A percentile compares a stretch with the other conserved stretches of the same genome.
Conservation (phyloP, 2,113 vertebrate species). For the Ia io region DNA sequence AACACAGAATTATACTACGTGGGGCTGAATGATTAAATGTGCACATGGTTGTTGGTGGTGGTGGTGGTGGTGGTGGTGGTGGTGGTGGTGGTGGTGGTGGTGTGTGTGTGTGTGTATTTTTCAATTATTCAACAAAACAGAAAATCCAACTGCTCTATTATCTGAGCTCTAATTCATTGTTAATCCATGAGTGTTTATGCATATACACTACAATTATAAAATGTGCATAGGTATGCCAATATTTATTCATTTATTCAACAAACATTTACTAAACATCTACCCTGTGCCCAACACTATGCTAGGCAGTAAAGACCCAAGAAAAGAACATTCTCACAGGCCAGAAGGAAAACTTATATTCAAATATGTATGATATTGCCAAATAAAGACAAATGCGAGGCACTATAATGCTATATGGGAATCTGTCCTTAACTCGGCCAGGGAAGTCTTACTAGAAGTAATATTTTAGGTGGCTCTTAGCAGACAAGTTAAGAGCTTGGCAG, state of each 20-base stretch:
- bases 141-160: background rate
- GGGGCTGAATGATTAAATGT: background rate
- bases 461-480: background rate
- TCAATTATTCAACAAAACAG: constrained; percentile 36
- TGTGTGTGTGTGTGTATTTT: background rate
- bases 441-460: background rate
- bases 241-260: background rate
- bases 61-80: too few relatives aligned
- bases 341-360: background rate
- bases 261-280: background rate
- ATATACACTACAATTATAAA: background rate
- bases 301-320: background rate
- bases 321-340: background rate
- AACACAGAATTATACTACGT: background rate
- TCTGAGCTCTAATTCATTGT: background rate
- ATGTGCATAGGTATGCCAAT: background rate
- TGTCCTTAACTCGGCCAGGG: background rate
- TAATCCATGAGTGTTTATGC: background rate
- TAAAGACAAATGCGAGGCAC: background rate
- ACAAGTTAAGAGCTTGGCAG: background rate
- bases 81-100: too few relatives aligned
- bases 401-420: background rate
- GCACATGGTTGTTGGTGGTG: background rate
- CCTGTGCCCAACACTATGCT: background rate
- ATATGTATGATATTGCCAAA: background rate